These are phyloP conservation scores for Onchidella celtica DNA, from an alignment of 2,888 invertebrate genomes.

Conservation along the genomic window DNA sequence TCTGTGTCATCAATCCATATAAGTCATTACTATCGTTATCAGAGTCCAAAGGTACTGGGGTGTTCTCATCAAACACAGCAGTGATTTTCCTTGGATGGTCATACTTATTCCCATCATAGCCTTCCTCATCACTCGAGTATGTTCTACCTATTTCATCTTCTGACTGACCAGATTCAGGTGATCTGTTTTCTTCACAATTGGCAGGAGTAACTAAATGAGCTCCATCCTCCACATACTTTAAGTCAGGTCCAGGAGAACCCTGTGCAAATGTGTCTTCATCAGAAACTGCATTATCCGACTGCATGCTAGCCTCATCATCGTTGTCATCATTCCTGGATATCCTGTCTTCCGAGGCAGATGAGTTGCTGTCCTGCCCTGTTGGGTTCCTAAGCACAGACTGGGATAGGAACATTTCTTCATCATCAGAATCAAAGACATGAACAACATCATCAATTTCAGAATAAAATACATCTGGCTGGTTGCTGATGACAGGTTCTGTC, in stretches of 20 bases:
- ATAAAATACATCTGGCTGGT: conserved; percentile 17
- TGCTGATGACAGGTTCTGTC: background rate
- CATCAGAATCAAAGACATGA: conserved; percentile 51
- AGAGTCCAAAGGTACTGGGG: too few species aligned
- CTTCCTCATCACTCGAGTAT: too few species aligned
- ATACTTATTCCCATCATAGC: too few species aligned
- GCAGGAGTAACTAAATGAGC: too few species aligned
- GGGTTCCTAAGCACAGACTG: conserved; percentile 11
- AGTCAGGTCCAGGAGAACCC: background rate
- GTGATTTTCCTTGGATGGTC: too few species aligned
- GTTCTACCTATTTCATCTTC: too few species aligned
- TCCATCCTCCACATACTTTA: too few species aligned
- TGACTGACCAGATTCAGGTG: too few species aligned
- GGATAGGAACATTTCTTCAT: conserved; percentile 49
- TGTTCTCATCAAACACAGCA: too few species aligned
- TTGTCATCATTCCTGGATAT: background rate
- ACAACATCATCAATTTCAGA: conserved; percentile 46
- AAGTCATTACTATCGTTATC: too few species aligned
- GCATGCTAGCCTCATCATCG: background rate
- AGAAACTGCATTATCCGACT: background rate
- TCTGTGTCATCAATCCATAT: too few species aligned
- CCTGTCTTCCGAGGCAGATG: background rate
- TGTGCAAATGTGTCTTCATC: background rate
- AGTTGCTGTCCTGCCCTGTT: background rate
- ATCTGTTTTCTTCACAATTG: too few species aligned